A percentile compares a stretch with the other conserved stretches of the same genome.
Evolutionary conservation across 2,113 vertebrate species (phyloP).

Genomic region (Barbus barbus): DNA sequence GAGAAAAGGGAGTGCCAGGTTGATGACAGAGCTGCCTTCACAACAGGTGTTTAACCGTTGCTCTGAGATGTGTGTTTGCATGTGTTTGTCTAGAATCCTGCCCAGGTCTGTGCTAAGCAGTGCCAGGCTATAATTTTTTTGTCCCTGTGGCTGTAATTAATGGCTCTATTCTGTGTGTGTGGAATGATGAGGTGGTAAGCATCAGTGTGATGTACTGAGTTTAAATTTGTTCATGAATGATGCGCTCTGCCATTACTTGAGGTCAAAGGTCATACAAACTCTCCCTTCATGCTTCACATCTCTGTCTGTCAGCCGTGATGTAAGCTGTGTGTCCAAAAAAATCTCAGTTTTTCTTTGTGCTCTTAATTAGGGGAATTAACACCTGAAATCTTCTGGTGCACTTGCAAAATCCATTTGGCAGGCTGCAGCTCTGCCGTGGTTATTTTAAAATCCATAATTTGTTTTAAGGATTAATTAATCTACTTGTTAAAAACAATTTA

Average conservation of each 20-base stretch:
- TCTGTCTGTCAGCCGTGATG: background rate
- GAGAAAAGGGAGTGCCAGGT: background rate
- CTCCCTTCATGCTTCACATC: conserved; percentile 1
- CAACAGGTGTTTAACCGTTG: background rate
- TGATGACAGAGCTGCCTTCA: background rate
- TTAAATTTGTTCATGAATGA: conserved; percentile 1
- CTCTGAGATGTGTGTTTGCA: background rate
- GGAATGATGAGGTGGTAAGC: conserved; percentile 16
- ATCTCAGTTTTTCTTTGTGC: background rate
- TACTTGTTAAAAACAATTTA: background rate
- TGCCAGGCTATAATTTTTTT: background rate
- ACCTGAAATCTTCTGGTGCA: background rate
- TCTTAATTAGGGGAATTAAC: conserved; percentile 6
- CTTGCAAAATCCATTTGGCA: conserved; percentile 25
- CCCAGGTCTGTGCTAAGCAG: background rate
- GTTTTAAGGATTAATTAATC: conserved; percentile 1
- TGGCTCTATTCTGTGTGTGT: conserved; percentile 1
- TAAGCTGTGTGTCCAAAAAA: background rate
- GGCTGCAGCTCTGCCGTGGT: background rate
- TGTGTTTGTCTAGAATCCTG: background rate
- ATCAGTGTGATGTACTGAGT: background rate
- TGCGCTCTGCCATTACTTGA: background rate
- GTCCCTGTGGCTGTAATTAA: background rate
- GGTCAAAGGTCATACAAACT: conserved; percentile 27
- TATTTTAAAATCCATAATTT: conserved; percentile 1